Base-by-base conservation (phyloP, 2,888 invertebrate genomes). In the Epiblema foenella region DNA sequence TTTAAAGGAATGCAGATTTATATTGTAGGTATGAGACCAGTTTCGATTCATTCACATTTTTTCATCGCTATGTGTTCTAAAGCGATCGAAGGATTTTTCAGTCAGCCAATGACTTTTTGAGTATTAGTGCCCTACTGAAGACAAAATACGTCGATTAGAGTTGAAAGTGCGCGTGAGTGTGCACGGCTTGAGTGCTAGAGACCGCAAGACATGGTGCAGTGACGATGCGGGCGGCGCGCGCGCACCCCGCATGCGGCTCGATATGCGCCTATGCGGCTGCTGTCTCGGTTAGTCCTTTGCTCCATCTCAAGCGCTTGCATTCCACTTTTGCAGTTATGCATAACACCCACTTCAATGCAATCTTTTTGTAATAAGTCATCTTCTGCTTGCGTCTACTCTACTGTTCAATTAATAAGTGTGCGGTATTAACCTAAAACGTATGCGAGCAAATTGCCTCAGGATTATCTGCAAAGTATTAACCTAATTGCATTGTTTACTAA, bases 201-300 rank as follows among this genome's bases (percentile, higher is more conserved):
- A 76, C 77, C 75, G 75, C 73, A 81, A 80, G 81, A 78, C 80
- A 89, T 88, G 90, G 86, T 79, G 83, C 83, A 86, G 89, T 85
- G 86, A 89, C 86, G 89, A 80, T 76, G 80, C 81, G 79, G 80
- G 79, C 77, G 82, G 77, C 77, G 85, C 83, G 85, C 85, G 88
- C 83, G 83, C 85, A 76, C 82, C 79, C 77, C 87, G 85, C 83
- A 84, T 83, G 86, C 88, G 88, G 84, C 85, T 83, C 81, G 83
- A 88, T 85, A 93, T 93, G 93, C 93, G 93, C 83, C 89, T 93
- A 79, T 93, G 93, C 86, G 89, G 90, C 84, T 93, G 93, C 85
- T 93, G 93, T 84, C 85, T 91, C 77, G 93, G 93, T 93, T 86
- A 86, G 91, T 90, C 62, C 75, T 74, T 72, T 49, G 68, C 56